Evolutionary conservation across 2,113 vertebrate species (phyloP), one percentile per base, ranked within the genome.

Genomic region (Nestor notabilis): DNA sequence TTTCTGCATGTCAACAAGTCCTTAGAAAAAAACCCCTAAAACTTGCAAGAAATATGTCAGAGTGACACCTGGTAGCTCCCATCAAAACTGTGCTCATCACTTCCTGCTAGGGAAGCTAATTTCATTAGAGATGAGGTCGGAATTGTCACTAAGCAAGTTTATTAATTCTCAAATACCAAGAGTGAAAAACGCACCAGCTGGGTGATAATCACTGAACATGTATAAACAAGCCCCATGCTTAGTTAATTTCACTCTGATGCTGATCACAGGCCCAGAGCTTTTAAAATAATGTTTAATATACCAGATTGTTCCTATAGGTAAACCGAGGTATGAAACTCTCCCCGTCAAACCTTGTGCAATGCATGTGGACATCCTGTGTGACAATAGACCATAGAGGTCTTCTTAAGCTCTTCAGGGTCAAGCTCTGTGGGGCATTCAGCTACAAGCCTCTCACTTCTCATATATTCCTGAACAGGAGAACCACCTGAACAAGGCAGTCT

Each of bases 91-190:
- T 70, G 86, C 14, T 95, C 86, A 95, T 93, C 83, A 53, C 16
- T 78, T 95, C 60, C 50, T 95, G 41, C 80, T 80, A 87, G 46
- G 65, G 52, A 86, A 80, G 58, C 37, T 94, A 43, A 97, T 95
- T 93, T 97, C 89, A 89, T 95, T 95, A 93, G 46, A 65, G 77
- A 83, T 79, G 85, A 88, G 74, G 78, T 71, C 92, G 86, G 52
- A 82, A 87, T 95, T 96, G 94, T 94, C 95, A 92, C 88, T 95
- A 65, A 77, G 93, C 77, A 95, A 89, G 86, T 95, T 84, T 96
- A 95, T 96, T 96, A 96, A 96, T 95, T 96, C 79, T 75, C 90
- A 72, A 27, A 63, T 92, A 96, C 68, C 28, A 89, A 93, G 94
- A 94, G 87, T 88, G 56, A 90, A 69, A 63, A 93, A 89, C 5